Evolutionary conservation across 2,113 vertebrate species (phyloP), one percentile per base, ranked within the genome.

Genomic region (Calidris pygmaea): DNA sequence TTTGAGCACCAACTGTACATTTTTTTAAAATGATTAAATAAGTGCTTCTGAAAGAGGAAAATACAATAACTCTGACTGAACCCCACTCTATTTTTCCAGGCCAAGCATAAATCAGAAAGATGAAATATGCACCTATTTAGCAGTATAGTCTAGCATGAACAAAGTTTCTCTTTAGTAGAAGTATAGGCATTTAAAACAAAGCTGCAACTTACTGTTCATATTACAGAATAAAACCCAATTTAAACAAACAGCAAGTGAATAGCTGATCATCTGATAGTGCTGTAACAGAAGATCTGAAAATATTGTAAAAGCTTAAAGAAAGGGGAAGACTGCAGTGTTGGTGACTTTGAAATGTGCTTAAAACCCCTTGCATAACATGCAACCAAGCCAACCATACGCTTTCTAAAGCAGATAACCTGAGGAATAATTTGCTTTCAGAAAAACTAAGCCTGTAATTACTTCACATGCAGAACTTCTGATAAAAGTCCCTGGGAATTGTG

Each of bases 1-100:
- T 98, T 97, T 98, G 97, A 98, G 98, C 98, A 98, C 98, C 98
- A 96, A 97, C 98, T 98, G 98, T 98, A 98, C 98, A 98, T 92
- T 96, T 97, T 70, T 71, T 27, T 4, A 52, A 89, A 98, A 97
- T 90, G 97, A 97, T 98, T 98, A 98, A 98, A 98, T 98, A 98
- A 98, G 97, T 97, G 95, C 97, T 97, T 98, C 92, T 97, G 98
- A 96, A 98, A 97, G 96, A 97, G 91, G 91, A 97, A 97, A 97
- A 97, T 95, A 96, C 75, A 94, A 4, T 65, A 96, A 94, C 66
- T 97, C 90, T 65, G 39, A 91, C 89, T 94, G 88, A 96, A 96
- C 87, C 83, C 80, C 96, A 94, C 93, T 95, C 45, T 53, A 41
- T 86, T 96, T 96, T 95, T 94, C 95, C 91, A 96, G 94, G 92